These are phyloP conservation scores for Tringa solitaria DNA, from an alignment of 2,113 vertebrate genomes.

Conservation along the genomic window DNA sequence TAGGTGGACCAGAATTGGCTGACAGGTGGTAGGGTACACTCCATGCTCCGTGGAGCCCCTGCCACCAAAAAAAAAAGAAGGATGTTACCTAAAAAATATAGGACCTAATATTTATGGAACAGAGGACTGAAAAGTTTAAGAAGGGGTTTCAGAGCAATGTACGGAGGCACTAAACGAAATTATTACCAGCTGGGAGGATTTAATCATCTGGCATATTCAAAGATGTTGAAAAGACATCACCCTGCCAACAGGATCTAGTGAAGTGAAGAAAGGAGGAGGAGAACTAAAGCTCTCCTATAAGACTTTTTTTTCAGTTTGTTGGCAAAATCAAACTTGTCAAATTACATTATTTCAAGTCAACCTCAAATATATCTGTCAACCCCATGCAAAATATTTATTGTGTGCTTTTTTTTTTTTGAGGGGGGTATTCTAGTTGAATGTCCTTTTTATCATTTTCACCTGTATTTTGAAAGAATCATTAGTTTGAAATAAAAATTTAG, in stretches of 20 bases:
- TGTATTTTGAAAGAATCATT: not conserved
- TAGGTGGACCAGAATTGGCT: not conserved
- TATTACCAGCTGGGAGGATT: not conserved
- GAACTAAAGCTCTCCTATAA: not conserved
- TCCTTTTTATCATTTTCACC: not conserved
- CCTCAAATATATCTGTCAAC: not conserved
- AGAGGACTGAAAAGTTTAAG: not conserved
- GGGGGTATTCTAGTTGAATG: not conserved
- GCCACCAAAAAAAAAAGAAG: not conserved
- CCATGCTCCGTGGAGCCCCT: not conserved
- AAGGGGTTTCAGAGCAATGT: not conserved
- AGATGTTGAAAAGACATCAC: not conserved
- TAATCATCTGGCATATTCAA: not conserved
- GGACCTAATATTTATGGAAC: not conserved
- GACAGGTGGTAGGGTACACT: not conserved
- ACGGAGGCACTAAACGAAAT: not conserved
- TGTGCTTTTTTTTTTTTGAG: not conserved
- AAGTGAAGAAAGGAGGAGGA: not conserved
- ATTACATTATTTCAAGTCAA: not conserved
- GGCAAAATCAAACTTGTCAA: not conserved
- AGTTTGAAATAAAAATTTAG: not conserved
- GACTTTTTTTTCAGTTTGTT: not conserved
- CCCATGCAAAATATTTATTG: not conserved
- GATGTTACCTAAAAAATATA: not conserved
- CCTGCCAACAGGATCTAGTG: not conserved